Base-by-base conservation (phyloP, 1,140 invertebrate genomes). In the Cotesia typhae region DNA sequence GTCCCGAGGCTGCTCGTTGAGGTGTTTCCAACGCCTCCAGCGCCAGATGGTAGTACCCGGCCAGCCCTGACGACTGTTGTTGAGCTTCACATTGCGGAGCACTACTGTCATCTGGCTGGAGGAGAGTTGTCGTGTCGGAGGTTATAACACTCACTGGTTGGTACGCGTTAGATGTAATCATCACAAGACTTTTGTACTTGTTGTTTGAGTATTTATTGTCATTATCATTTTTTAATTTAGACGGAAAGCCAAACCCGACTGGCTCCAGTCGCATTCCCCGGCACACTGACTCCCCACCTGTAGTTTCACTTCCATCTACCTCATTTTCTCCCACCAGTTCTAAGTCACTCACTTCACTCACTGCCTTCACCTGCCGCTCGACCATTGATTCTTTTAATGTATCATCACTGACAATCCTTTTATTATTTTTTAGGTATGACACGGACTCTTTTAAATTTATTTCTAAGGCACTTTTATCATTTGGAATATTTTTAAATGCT, bases 111-210 rank as follows among this genome's bases (percentile, higher is more conserved):
- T 81, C 81, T 53, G 81, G 85, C 75, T 90, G 89, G 80, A 92
- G 88, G 73, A 92, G 86, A 75, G 88, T 92, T 76, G 92, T 93
- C 76, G 91, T 93, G 80, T 93, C 92, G 74, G 89, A 90, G 71
- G 92, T 91, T 77, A 92, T 89, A 60, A 93, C 91, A 81, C 90
- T 92, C 74, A 92, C 91, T 76, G 90, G 88, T 59, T 89, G 87
- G 74, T 88, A 88, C 12, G 84, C 82, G 5, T 92, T 92, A 85
- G 93, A 91, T 75, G 92, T 95, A 85, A 95, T 95, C 93, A 94
- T 94, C 84, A 95, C 92, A 87, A 94, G 89, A 87, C 94, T 95
- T 77, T 92, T 93, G 82, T 94, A 95, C 79, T 92, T 92, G 85
- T 92, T 92, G 76, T 81, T 89, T 76, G 71, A 65, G 3, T 28